Evolutionary conservation across 2,797 vertebrate genomes (phyloP).

Genomic region (Eulemur coronatus): DNA sequence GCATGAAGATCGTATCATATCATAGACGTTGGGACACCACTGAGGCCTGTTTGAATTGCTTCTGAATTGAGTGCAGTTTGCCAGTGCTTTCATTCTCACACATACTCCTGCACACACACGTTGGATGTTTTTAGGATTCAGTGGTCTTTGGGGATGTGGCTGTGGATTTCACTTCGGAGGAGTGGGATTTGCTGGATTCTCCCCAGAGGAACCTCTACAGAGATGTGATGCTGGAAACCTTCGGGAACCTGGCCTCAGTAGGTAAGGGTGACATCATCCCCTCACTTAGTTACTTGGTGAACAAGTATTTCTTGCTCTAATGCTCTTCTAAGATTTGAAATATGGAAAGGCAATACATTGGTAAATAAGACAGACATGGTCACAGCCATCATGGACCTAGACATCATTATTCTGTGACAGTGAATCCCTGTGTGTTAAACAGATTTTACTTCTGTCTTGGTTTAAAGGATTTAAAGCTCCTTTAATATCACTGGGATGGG

Average conservation of each 20-base stretch:
- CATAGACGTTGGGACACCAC: too few relatives aligned
- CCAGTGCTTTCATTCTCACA: neutral
- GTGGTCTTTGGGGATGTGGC: conserved; percentile 54
- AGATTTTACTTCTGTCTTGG: neutral
- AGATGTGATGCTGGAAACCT: conserved; percentile 51
- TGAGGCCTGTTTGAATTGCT: too few relatives aligned
- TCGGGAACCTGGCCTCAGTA: conserved; percentile 19
- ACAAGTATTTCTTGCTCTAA: neutral
- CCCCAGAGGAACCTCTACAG: conserved; percentile 48
- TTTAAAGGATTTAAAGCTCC: neutral
- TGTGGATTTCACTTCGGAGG: conserved; percentile 23
- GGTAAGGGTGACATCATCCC: neutral
- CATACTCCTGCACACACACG: neutral
- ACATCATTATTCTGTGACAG: neutral
- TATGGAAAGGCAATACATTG: neutral
- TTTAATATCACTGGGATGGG: neutral
- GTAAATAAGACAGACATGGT: neutral
- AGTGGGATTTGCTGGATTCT: conserved; percentile 49
- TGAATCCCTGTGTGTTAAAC: neutral
- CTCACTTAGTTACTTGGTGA: neutral
- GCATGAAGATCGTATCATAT: fast-evolving
- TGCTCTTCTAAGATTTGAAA: neutral
- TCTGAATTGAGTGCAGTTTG: neutral
- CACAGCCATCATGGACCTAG: neutral
- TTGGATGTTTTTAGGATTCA: neutral